A percentile compares a stretch with the other conserved stretches of the same genome.
phyloP scores from a whole-genome alignment of 2,113 vertebrate species.

The Passer domesticus region DNA sequence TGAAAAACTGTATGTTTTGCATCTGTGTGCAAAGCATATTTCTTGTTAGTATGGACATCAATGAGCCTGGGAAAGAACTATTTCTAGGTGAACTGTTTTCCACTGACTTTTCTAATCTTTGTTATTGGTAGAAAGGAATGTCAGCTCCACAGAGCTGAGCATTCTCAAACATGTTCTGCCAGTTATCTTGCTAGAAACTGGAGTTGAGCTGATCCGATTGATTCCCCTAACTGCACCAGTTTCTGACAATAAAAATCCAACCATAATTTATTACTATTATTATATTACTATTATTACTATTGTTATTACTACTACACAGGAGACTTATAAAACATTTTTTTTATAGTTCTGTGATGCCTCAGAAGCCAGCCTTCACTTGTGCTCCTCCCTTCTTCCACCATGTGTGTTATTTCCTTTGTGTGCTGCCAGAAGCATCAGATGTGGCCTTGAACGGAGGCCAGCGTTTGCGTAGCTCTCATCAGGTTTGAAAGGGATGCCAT shows the following conservation, averaged over 20 bases:
- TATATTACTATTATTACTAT: not conserved
- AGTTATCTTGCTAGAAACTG: not conserved
- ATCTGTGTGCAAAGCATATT: not conserved
- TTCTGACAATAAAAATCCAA: not conserved
- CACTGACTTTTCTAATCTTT: not conserved
- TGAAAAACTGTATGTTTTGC: not conserved
- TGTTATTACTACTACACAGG: not conserved
- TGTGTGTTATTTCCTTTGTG: not conserved
- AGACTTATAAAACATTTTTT: not conserved
- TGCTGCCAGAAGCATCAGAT: constrained; percentile 35
- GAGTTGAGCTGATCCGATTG: not conserved
- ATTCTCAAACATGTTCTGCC: not conserved
- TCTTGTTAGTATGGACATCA: not conserved
- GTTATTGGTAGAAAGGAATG: not conserved
- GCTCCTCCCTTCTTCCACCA: not conserved
- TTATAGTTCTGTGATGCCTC: not conserved
- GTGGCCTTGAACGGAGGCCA: not conserved
- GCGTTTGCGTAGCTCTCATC: not conserved
- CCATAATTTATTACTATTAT: not conserved
- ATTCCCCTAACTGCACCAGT: not conserved
- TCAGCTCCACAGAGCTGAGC: not conserved
- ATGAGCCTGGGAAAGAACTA: not conserved
- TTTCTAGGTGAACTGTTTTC: not conserved
- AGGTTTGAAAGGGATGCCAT: not conserved
- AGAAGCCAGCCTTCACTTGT: not conserved